A percentile compares a stretch with the other conserved stretches of the same genome.
Conservation (phyloP, 2,888 invertebrate genomes). For the Amblyjoppa proteus region DNA sequence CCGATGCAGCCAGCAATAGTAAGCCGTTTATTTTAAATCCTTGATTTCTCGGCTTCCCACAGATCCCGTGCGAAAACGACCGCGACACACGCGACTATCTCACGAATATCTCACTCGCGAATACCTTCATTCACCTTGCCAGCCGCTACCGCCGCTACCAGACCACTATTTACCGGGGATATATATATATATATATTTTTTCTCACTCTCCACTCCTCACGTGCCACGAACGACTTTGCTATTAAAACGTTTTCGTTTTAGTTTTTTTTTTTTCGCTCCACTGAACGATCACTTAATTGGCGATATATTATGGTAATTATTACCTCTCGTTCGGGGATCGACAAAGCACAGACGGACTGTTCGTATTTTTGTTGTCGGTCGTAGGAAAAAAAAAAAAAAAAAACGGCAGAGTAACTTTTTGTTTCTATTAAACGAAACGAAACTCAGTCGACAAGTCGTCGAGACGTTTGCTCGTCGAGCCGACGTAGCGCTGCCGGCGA, state of each 20-base stretch:
- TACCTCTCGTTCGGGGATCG: neutral
- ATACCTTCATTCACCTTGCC: slow-evolving; percentile 20
- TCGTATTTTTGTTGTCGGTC: neutral
- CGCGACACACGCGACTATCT: slow-evolving; percentile 68
- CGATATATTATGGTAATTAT: neutral
- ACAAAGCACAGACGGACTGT: neutral
- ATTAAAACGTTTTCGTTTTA: neutral
- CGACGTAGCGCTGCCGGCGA: slow-evolving; percentile 74
- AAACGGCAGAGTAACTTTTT: neutral
- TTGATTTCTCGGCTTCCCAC: slow-evolving; percentile 70
- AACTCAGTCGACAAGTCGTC: slow-evolving; percentile 17
- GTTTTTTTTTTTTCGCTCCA: neutral
- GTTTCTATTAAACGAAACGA: neutral
- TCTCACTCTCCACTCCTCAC: slow-evolving; percentile 22
- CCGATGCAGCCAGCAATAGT: neutral
- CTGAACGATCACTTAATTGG: slow-evolving; percentile 4
- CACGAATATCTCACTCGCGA: slow-evolving; percentile 59
- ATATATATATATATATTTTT: neutral
- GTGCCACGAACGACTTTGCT: slow-evolving; percentile 25
- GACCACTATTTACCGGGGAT: slow-evolving; percentile 9
- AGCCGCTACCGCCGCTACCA: neutral
- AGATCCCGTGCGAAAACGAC: slow-evolving; percentile 69
- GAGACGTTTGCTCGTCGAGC: slow-evolving; percentile 62
- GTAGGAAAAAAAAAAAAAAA: no score
- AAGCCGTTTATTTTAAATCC: slow-evolving; percentile 48